Percentiles rank a stretch among this genome's conserved stretches.
Conservation (phyloP, 1,140 invertebrate genomes). For the Philopotamus ludificatus region DNA sequence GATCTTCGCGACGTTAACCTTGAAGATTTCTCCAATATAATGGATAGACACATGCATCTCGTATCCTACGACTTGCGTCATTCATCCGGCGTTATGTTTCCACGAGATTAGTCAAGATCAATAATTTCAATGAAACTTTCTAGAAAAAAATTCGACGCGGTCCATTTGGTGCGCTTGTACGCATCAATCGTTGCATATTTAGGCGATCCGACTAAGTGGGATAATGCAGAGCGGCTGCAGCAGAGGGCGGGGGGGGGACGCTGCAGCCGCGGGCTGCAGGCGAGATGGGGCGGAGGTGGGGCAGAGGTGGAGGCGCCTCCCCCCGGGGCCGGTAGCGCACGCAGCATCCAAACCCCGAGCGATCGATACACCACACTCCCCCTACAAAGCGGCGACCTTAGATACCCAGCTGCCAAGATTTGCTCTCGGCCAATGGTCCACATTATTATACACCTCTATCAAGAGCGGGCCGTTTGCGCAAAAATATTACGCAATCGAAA, state of each 20-base stretch:
- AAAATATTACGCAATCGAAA: too few relatives aligned
- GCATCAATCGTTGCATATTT: too few relatives aligned
- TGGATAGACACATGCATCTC: too few relatives aligned
- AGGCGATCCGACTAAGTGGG: neutral
- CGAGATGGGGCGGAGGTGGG: neutral
- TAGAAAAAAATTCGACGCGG: too few relatives aligned
- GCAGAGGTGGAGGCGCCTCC: neutral
- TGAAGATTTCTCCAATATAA: too few relatives aligned
- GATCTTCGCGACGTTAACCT: too few relatives aligned
- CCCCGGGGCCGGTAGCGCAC: conserved; percentile 12
- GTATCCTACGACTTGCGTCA: too few relatives aligned
- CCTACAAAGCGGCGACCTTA: neutral
- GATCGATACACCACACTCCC: conserved; percentile 11
- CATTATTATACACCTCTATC: neutral
- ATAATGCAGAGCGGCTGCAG: neutral
- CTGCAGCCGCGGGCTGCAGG: neutral
- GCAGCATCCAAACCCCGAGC: conserved; percentile 14
- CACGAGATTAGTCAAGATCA: too few relatives aligned
- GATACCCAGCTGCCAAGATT: neutral
- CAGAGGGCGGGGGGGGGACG: neutral
- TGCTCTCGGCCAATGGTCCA: neutral
- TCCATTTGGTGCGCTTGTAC: too few relatives aligned
- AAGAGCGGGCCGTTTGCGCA: neutral
- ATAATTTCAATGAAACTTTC: too few relatives aligned
- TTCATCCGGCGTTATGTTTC: too few relatives aligned